Base-by-base conservation (phyloP, 2,113 vertebrate genomes). In the Plotosus lineatus region DNA sequence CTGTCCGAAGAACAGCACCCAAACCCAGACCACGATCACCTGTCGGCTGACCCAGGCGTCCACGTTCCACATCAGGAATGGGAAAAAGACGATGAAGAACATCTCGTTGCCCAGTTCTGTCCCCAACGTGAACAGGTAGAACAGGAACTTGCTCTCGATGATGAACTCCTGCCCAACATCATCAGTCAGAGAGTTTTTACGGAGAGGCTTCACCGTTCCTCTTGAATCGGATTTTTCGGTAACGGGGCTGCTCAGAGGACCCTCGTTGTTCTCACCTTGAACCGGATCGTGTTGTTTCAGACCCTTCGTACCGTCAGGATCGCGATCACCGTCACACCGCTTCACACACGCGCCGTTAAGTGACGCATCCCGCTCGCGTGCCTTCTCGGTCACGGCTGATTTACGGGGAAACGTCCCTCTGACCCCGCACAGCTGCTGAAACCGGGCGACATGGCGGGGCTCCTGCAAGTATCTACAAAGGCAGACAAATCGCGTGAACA, bases 41-140 rank as follows among this genome's bases (percentile, higher is more conserved):
- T 95, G 89, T 46, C 97, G 92, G 90, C 96, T 97, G 80, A 99
- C 93, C 85, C 94, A 94, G 4, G 96, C 89, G 89, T 99, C 97
- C 82, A 98, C 84, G 88, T 99, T 99, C 98, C 98, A 99, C 88
- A 96, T 93, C 87, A 96, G 93, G 87, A 96, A 98, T 0, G 98
- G 96, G 89, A 99, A 99, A 88, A 99, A 99, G 23, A 95, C 75
- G 85, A 97, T 96, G 92, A 98, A 99, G 88, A 99, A 99, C 91
- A 98, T 95, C 90, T 99, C 98, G 83, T 99, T 99, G 87, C 98
- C 98, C 84, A 99, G 94, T 89, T 98, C 98, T 0, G 98, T 98
- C 44, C 96, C 98, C 19, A 98, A 89, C 51, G 94, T 93, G 93
- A 99, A 98, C 53, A 99, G 89, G 86, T 95, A 98, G 89, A 97